Conservation (phyloP, 2,113 vertebrate genomes). For the Anarhynchus alexandrinus region DNA sequence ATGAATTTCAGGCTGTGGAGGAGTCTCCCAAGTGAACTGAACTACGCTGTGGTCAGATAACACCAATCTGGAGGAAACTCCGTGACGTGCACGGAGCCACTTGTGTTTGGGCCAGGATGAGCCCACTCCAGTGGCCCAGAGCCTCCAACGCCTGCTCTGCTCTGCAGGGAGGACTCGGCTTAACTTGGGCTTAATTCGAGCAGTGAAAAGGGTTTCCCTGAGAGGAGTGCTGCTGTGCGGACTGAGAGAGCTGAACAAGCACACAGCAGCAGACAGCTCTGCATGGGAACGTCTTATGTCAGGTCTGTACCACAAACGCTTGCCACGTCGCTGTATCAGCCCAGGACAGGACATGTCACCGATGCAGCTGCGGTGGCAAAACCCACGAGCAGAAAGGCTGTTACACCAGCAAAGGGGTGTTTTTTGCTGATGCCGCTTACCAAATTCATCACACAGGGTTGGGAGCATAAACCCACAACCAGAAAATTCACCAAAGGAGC, state of each 20-base stretch:
- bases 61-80: background rate
- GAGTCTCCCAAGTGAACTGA: background rate
- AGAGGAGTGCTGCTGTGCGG: background rate
- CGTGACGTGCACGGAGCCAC: accelerated
- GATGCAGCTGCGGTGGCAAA: background rate
- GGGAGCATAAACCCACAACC: background rate
- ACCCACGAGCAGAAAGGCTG: background rate
- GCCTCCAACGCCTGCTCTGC: background rate
- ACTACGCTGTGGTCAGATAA: accelerated
- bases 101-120: background rate
- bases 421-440: background rate
- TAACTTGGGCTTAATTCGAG: background rate
- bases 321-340: accelerated
- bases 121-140: background rate
- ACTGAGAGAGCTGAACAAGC: background rate
- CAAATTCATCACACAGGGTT: accelerated
- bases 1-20: background rate
- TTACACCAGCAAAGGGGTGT: background rate
- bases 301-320: background rate
- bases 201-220: background rate
- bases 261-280: background rate
- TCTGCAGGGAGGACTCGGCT: background rate
- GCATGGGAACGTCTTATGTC: background rate
- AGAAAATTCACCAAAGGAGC: background rate
- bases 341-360: background rate